Evolutionary conservation across 1,140 invertebrate genomes (phyloP).

Genomic region (Tyrophagus putrescentiae): DNA sequence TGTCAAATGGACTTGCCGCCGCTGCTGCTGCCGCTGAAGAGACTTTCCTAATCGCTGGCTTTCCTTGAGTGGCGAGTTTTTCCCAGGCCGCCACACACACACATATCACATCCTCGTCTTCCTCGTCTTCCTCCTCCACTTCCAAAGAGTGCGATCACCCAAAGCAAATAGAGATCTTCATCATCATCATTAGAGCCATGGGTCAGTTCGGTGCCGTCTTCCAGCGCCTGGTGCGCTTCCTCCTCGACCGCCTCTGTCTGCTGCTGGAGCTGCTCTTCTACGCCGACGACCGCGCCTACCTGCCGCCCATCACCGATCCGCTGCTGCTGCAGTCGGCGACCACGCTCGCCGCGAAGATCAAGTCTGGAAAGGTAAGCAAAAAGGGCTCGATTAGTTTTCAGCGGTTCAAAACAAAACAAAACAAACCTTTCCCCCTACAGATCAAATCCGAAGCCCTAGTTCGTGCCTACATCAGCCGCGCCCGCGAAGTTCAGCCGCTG

Average conservation of each 20-base stretch:
- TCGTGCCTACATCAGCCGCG: conserved; percentile 30
- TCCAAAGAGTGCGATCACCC: not conserved
- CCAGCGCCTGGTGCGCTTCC: not conserved
- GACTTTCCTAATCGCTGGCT: too few relatives aligned
- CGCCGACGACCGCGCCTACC: conserved; percentile 22
- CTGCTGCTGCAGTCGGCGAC: conserved; percentile 55
- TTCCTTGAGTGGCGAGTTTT: not conserved
- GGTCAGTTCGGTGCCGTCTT: not conserved
- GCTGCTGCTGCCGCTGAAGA: too few relatives aligned
- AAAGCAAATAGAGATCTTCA: too few relatives aligned
- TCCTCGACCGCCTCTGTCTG: not conserved
- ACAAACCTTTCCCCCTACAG: too few relatives aligned
- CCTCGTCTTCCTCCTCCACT: not conserved
- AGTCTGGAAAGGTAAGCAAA: not conserved
- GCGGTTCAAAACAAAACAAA: too few relatives aligned
- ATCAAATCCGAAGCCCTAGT: conserved; percentile 30
- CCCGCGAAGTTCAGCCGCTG: conserved; percentile 54
- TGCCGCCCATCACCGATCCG: conserved; percentile 55
- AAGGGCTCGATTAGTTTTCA: not conserved
- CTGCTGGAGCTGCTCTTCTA: not conserved
- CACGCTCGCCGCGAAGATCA: conserved; percentile 41
- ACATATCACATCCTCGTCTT: not conserved
- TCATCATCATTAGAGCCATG: not conserved
- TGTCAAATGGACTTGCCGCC: too few relatives aligned
- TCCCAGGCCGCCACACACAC: not conserved